phyloP scores from a whole-genome alignment of 1,140 invertebrate genomes.

The Kradibia gibbosae region DNA sequence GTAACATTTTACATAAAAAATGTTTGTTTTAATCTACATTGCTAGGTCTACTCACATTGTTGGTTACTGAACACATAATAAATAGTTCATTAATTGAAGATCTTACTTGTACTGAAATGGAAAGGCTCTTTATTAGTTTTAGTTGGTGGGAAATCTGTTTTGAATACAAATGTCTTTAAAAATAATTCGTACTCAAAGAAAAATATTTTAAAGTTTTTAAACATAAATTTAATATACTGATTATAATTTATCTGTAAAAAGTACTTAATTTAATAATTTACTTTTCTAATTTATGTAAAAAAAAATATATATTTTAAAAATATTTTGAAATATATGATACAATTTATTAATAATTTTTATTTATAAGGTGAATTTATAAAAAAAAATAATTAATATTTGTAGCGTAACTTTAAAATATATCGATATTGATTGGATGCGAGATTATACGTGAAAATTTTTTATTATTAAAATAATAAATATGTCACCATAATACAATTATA shows the following conservation, averaged over 20 bases:
- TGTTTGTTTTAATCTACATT: not conserved
- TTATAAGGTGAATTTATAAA: no score
- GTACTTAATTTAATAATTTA: no score
- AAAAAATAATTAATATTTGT: no score
- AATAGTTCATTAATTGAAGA: not conserved
- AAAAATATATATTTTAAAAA: no score
- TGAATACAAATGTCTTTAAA: not conserved
- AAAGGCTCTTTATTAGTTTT: not conserved
- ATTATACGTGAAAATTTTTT: not conserved
- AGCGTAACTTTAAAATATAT: no score
- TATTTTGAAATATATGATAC: no score
- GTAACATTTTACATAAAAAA: no score
- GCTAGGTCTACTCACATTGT: not conserved
- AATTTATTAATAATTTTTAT: no score
- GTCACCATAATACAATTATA: not conserved
- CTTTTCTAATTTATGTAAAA: no score
- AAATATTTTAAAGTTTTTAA: not conserved
- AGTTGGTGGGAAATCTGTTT: not conserved
- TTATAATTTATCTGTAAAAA: no score
- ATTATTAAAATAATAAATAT: not conserved
- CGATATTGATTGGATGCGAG: no score
- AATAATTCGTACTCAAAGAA: not conserved
- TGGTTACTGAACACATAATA: not conserved
- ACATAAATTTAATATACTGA: no score
- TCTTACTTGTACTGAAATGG: not conserved